Percentiles rank a stretch among this genome's conserved stretches.
Evolutionary conservation across 1,140 invertebrate species (phyloP).

Genomic region (Drosophila baimaii): DNA sequence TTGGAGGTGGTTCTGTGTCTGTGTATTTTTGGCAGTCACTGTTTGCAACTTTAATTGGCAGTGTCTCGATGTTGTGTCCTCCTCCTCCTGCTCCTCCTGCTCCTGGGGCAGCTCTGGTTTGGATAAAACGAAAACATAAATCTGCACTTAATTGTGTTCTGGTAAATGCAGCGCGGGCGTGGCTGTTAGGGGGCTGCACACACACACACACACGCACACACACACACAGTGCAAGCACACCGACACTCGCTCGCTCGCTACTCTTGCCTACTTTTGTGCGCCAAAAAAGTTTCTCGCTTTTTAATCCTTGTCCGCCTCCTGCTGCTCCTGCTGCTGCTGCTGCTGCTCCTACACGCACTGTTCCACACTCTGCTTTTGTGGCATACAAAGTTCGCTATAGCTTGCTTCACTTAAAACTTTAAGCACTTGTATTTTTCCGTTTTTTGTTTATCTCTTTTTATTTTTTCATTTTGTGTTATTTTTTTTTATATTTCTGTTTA

Average conservation of each 20-base stretch:
- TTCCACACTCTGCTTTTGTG: conserved; percentile 8
- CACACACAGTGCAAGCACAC: background rate
- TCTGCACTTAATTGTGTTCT: conserved; percentile 47
- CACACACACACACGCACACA: background rate
- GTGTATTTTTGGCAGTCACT: conserved; percentile 19
- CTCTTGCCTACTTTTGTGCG: conserved; percentile 28
- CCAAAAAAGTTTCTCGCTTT: conserved; percentile 22
- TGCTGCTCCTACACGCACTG: conserved; percentile 8
- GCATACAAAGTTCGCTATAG: background rate
- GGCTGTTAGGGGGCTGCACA: conserved; percentile 5
- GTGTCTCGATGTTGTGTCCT: conserved; percentile 25
- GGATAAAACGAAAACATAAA: conserved; percentile 40
- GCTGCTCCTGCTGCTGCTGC: no score
- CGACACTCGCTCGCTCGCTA: background rate
- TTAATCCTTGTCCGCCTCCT: conserved; percentile 7
- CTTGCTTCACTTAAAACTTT: conserved; percentile 14
- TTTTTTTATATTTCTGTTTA: background rate
- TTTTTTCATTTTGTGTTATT: background rate
- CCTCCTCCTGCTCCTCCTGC: background rate
- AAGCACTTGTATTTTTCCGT: background rate
- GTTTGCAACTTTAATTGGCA: conserved; percentile 51
- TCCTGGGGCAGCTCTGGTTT: conserved; percentile 6
- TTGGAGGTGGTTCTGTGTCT: conserved; percentile 30
- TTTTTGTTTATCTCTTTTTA: background rate
- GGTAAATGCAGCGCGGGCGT: background rate